A percentile compares a stretch with the other conserved stretches of the same genome.
Conservation (phyloP, 2,888 invertebrate genomes). For the Hirtodrosophila alboralis region DNA sequence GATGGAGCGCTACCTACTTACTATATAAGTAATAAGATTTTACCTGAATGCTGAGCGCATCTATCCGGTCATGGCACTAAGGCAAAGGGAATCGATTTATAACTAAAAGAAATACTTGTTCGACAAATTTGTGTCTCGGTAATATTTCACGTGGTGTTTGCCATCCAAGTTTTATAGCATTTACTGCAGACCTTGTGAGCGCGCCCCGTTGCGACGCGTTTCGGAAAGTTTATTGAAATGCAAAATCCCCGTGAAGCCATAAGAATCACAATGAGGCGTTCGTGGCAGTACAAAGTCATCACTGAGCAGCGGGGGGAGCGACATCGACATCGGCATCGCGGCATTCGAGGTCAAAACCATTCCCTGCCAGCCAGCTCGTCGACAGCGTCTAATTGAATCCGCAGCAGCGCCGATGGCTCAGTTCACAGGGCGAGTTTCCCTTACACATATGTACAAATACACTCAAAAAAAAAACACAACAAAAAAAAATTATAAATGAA, state of each 20-base stretch:
- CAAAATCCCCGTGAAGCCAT: slow-evolving; percentile 74
- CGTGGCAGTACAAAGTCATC: slow-evolving; percentile 55
- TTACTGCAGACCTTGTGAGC: slow-evolving; percentile 37
- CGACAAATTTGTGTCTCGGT: slow-evolving; percentile 5
- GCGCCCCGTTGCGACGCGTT: slow-evolving; percentile 56
- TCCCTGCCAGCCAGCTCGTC: slow-evolving; percentile 54
- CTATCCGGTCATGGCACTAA: not conserved
- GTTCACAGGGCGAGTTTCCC: slow-evolving; percentile 29
- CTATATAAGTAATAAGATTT: not conserved
- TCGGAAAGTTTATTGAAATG: slow-evolving; percentile 65
- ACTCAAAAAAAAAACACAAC: too few species aligned
- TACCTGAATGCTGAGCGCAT: slow-evolving; percentile 5
- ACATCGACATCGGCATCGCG: slow-evolving; percentile 29
- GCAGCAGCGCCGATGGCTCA: slow-evolving; percentile 48
- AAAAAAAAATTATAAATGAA: too few species aligned
- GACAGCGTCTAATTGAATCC: slow-evolving; percentile 71
- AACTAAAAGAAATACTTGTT: not conserved
- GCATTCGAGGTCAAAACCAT: slow-evolving; percentile 63
- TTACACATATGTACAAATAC: not conserved
- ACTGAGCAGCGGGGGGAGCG: slow-evolving; percentile 38
- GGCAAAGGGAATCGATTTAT: slow-evolving; percentile 6
- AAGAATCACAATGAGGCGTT: slow-evolving; percentile 67
- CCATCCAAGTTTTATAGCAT: slow-evolving; percentile 23
- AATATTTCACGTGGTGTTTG: slow-evolving; percentile 24
- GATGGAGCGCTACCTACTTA: not conserved